Base-by-base conservation (phyloP, 1,140 invertebrate genomes). In the Sinonovacula constricta region DNA sequence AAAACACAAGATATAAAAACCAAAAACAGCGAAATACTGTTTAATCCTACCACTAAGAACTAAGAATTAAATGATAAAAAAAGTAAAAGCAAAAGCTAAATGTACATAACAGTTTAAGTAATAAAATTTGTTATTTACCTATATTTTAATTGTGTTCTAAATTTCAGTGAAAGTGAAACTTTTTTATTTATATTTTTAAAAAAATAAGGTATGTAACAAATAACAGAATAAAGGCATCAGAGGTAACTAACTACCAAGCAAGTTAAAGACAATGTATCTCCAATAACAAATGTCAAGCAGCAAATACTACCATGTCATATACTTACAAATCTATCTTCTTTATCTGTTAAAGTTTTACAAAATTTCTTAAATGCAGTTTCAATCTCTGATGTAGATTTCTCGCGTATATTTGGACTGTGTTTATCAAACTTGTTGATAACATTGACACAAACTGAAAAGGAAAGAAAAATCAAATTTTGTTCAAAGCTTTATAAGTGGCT, bases 261-360 rank as follows among this genome's bases (percentile, higher is more conserved):
- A 26, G 81, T 49, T 22, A 31, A 81, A 83, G 49, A 53, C 15
- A 62, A 34, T 18, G 15, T 57, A 18, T 33, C 14, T 24, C 67
- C 33, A 74, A 36, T 51, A 71, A 39, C 26, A n/a, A n/a, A n/a
- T n/a, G n/a, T n/a, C n/a, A n/a, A n/a, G n/a, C n/a, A n/a, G n/a
- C n/a, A n/a, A n/a, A n/a, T n/a, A n/a, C n/a, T n/a, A n/a, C n/a
- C n/a, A n/a, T n/a, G n/a, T n/a, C n/a, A 53, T 68, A 63, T 79
- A 94, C 95, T 95, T 93, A 97, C 96, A 91, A 99, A 97, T 94
- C 97, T 94, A 88, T 99, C 95, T 89, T 99, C 97, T 90, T 97
- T 97, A 82, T 95, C 95, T 90, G 95, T 98, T 3, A 94, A 92
- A 31, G 91, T 85, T 92, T 95, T 95, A 92, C 98, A 99, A 88